Base-by-base conservation (phyloP, 2,113 vertebrate genomes). In the Forbesichthys agassizii region DNA sequence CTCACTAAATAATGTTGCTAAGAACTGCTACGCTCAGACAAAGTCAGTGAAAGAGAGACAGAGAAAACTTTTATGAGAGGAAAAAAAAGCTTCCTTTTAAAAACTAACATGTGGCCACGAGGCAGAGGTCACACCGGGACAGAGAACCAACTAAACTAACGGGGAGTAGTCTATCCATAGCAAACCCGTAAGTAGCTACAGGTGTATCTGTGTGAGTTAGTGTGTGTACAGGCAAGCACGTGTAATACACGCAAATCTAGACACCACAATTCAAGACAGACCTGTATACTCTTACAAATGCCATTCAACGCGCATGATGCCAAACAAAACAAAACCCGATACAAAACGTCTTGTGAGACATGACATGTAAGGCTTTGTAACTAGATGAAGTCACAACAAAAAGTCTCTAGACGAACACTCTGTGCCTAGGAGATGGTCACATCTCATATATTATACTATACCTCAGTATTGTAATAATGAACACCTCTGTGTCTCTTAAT, bases 41-140 rank as follows among this genome's bases (percentile, higher is more conserved):
- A 27, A 42, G 71, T 68, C 10, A 46, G 14, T 66, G 7, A 69
- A 60, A 60, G 36, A 42, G 36, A 5, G 7, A 42, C 27, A 27
- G 27, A 27, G 27, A 27, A 73, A 20, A 53, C 48, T 55, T 66
- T 57, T 5, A 9, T 27, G 61, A 68, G 16, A 64, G 57, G 59
- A 62, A 66, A 51, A 70, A 49, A 69, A 55, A 48, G 16, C 65
- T 57, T 12, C 70, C 14, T 65, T 82, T 75, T 81, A 78, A 83
- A 88, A 65, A 70, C 66, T 64, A 76, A 71, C 78, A 81, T 83
- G 84, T 83, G 81, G 76, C 72, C 70, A 77, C 74, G 73, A 80
- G 16, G 33, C 67, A 55, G 79, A 82, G 89, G 86, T 91, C 90
- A 89, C 36, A 55, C 71, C 63, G 81, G 86, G 89, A 91, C 84